phyloP scores from a whole-genome alignment of 2,888 invertebrate species.

The Zele albiditarsus region DNA sequence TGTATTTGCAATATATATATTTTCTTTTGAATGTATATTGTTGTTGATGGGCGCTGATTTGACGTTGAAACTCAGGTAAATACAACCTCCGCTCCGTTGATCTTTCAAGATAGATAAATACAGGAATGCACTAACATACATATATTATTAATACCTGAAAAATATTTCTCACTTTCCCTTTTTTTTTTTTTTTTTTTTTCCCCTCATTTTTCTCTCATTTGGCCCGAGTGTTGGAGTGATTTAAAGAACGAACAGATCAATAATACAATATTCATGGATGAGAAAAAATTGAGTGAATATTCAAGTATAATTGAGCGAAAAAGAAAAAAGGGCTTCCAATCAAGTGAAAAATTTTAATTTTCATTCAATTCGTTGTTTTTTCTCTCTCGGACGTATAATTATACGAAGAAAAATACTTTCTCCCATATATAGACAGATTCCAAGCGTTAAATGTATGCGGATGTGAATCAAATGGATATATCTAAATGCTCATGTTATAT shows the following conservation, averaged over 20 bases:
- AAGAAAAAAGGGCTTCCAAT: too few relatives aligned
- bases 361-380: too few relatives aligned
- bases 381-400: too few relatives aligned
- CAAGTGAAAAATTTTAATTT: too few relatives aligned
- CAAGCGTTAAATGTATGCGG: neutral
- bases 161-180: neutral
- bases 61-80: slow-evolving; percentile 1
- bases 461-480: neutral
- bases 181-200: neutral
- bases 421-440: neutral
- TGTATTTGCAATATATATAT: neutral
- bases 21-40: neutral
- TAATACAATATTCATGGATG: neutral
- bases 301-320: too few relatives aligned
- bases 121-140: neutral
- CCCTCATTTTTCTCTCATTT: too few relatives aligned
- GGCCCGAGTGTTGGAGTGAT: too few relatives aligned
- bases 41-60: neutral
- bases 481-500: neutral
- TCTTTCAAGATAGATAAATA: neutral
- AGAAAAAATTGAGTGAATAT: too few relatives aligned
- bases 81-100: neutral
- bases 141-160: neutral
- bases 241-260: too few relatives aligned
- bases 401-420: neutral